Base-by-base conservation (phyloP, 2,888 invertebrate genomes). In the Gortyna flavago region DNA sequence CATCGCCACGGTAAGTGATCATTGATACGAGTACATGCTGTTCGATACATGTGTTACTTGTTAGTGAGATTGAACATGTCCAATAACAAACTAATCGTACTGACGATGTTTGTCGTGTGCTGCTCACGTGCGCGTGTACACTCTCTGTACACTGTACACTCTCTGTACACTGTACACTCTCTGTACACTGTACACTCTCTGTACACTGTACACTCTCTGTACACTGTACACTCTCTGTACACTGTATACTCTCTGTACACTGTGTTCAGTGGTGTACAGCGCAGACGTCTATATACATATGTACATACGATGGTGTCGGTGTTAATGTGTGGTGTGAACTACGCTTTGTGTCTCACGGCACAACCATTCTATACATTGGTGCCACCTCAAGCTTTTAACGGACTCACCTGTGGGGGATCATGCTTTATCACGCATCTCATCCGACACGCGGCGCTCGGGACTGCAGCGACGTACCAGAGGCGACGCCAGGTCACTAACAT, bases 291-390 rank as follows among this genome's bases (percentile, higher is more conserved):
- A 75, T 78, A 70, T 79, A 76, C 72, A 75, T 72, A 77, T 90
- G 89, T 89, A 90, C 78, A 90, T 90, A 88, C 72, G 71, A 68
- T 62, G 86, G 93, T 92, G 91, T 89, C 81, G 93, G 93, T 92
- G 91, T 89, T 72, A 87, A 79, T 77, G 90, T 91, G 92, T 91
- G 90, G 90, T 92, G 91, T 92, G 89, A 90, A 89, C 81, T 87
- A 78, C 81, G 92, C 92, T 92, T 93, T 86, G 85, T 90, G 89
- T 90, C 78, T 91, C 92, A 91, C 90, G 86, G 89, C 88, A 89
- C 83, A 82, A 86, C 76, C 86, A 84, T 85, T 75, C 48, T 79
- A 72, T 79, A 83, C 90, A 90, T 90, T 80, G 85, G 88, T 87
- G 89, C 85, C 85, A 88, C 86, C 74, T 87, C 87, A 72, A 85